Base-by-base conservation (phyloP, 37 sponge, comb jelly and placozoan genomes). In the Petrosia ficiformis region DNA sequence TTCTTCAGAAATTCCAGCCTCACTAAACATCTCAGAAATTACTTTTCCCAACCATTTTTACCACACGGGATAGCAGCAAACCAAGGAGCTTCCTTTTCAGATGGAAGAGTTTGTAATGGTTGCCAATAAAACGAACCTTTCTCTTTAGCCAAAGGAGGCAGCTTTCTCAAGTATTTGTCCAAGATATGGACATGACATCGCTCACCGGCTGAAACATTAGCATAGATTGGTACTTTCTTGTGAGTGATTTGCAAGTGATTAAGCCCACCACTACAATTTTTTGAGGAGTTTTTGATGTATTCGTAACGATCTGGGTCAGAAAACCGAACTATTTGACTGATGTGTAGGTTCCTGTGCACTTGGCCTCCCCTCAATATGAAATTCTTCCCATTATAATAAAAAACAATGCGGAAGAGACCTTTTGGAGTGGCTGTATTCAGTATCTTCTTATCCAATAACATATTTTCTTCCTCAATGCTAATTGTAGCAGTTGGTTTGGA, bases 1-100 rank as follows among this genome's bases (percentile, higher is more conserved):
- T 44, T 44, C 58, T 48, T 73, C 36, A 44, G 22, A 1, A 33
- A 73, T 14, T 40, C 59, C 74, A 1, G 74, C 56, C 30, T 73
- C 74, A 30, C 4, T 21, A 73, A 44, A 73, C 57, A 82, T 75
- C 36, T 75, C 76, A 30, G 44, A 44, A 28, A 81, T 58, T 68
- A 81, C 61, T 34, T 72, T 73, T 10, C 28, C 25, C 39, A 81
- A 54, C 10, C 42, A 41, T 71, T 80, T 6, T 32, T 63, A 1
- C 82, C 82, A 42, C 71, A 63, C 31, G 82, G 82, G n/a, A 34
- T 35, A 16, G 11, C 36, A 31, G 67, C 40, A 25, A 56, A 80
- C 81, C 81, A 80, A 0, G 66, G 33, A 21, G 22, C 59, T 29
- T 30, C 21, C 14, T 35, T 30, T 4, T 60, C 30, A 32, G 0